Evolutionary conservation across 1,140 invertebrate genomes (phyloP), one percentile per base, ranked within the genome.

Genomic region (Rhyacophila brunnea): DNA sequence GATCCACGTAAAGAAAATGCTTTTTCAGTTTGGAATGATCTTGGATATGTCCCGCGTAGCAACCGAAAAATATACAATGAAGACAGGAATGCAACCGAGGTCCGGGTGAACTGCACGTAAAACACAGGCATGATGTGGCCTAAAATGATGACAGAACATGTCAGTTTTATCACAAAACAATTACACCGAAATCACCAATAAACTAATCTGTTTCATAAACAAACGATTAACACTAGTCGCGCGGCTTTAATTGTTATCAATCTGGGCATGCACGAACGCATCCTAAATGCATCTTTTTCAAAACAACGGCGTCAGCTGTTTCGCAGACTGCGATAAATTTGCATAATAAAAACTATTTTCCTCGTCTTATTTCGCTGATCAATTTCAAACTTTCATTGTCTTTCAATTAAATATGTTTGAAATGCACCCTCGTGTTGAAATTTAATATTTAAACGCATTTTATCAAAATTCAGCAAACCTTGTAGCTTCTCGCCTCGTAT

Each of bases 41-140:
- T 68, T 92, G 87, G 64, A 95, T 92, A 69, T 96, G 93, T 28
- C 85, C 81, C 45, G 77, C 81, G 64, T 91, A 90, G 72, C 95
- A 97, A 15, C 90, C 93, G 75, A 96, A 93, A 74, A 85, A 95
- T 63, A 95, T 90, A 78, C 95, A 97, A 62, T 93, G 88, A 18
- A 96, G 77, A 74, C 95, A 97, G 19, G 91, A 89, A 78, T 95
- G 92, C 54, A 95, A 78, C 43, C 91, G 83, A 35, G 87, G 85
- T 38, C 87, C 86, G 63, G 85, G 80, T 44, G 84, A 83, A 65
- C 87, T 83, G 75, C 92, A 95, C 47, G 84, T 85, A 62, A 89
- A 87, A 74, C 91, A 93, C 43, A 88, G 79, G 67, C 86, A 86
- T 73, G 86, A 86, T 66, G 85, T 81, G 18, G 89, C 87, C 88